Evolutionary conservation across 2,113 vertebrate species (phyloP), one percentile per base, ranked within the genome.

Genomic region (Synodontis membranacea): DNA sequence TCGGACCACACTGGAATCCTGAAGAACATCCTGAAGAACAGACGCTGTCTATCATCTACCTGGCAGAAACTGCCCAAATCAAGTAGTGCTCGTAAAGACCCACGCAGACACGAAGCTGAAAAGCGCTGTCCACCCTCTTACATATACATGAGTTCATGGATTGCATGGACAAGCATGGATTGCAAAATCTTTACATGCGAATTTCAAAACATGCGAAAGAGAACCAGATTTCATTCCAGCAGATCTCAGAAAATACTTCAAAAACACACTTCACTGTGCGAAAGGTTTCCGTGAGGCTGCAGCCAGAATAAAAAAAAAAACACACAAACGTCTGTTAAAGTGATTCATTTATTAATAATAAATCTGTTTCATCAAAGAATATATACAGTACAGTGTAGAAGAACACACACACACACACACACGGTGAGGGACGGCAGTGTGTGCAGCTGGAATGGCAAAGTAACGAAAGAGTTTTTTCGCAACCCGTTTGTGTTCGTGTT

Each of bases 281-380:
- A 23, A 56, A 56, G 19, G 19, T 23, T 56, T 54, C 0, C 21
- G 21, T 17, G 21, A 54, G 19, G 52, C 19, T 54, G 15, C 52
- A 54, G 52, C 15, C 19, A 54, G 21, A 19, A 54, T 50, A 50
- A 56, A 56, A 19, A 56, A 19, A 54, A 17, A 21, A 21, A n/a
- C n/a, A n/a, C 34, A 42, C 34, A 50, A 28, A 62, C 10, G 8
- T 48, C 10, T 7, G 39, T 31, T 58, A 62, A 83, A 72, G 42
- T 44, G 10, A 80, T 86, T 52, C 44, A 79, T 88, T 86, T 88
- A 86, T 88, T 88, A 84, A 62, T 88, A 80, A 86, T 44, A 78
- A 14, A 58, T 74, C 80, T 62, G 42, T 48, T 76, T 31, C 52
- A 48, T 86, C 80, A 83, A 75, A 85, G 25, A 23, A 17, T 78